Evolutionary conservation across 1,140 invertebrate genomes (phyloP), one percentile per base, ranked within the genome.

Genomic region (Nebria ingens): DNA sequence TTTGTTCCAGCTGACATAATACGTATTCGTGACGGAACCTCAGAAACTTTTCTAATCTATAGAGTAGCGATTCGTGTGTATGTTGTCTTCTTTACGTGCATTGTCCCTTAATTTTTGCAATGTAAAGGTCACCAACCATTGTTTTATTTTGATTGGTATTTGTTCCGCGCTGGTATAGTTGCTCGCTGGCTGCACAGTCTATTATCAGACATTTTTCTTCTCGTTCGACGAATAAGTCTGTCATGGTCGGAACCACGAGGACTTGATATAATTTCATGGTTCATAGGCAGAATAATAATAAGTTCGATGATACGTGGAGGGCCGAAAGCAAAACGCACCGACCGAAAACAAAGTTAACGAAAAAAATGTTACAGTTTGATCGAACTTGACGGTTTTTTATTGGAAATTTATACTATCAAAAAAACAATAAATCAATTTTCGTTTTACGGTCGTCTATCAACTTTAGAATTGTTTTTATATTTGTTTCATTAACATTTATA

Each of bases 241-340:
- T 45, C 40, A 45, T 45, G 40, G 6, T 45, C 40, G 40, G 40
- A 45, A 45, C 40, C 40, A 6, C 40, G 4, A n/a, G n/a, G 40
- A 17, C 17, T 45, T 45, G 9, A 17, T 9, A 45, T 45, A 45
- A 45, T 45, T 45, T 45, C 40, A 45, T 45, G 40, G 40, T 45
- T 45, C 17, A 45, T 45, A 45, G 40, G 40, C 40, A 45, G 40
- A 45, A 45, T 45, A 45, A 45, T 45, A 45, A 45, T 9, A 45
- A 45, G 40, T 34, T n/a, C 17, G 40, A 45, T 45, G 40, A 45
- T 11, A 45, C 40, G 40, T 45, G 40, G 9, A 45, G 17, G 6
- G 9, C 40, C 40, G 9, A 6, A 45, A 45, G 40, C 15, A 17
- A 17, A 45, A 45, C 6, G 3, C 6, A 45, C 40, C 15, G 15